Conservation (phyloP, 2,113 vertebrate genomes). For the Tetraodon nigroviridis region DNA sequence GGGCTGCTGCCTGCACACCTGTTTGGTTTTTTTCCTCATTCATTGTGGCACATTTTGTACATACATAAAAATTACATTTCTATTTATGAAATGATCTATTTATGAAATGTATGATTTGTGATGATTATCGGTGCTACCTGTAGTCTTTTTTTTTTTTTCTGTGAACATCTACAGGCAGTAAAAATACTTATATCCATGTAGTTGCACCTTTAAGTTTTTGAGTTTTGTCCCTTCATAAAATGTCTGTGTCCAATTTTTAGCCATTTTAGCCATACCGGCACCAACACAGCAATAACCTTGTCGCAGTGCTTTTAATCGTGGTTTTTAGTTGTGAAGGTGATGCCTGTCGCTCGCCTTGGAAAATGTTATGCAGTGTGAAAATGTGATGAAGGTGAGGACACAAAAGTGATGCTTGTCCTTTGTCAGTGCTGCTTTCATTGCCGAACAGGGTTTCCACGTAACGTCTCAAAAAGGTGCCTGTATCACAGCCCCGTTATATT, state of each 20-base stretch:
- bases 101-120: conserved; percentile 13
- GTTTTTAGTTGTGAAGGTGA: conserved; percentile 19
- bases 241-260: conserved; percentile 20
- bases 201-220: conserved; percentile 40
- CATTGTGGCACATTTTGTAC: conserved; percentile 40
- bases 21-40: conserved; percentile 26
- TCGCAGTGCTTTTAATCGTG: conserved; percentile 14
- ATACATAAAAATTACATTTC: conserved; percentile 24
- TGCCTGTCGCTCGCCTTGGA: conserved; percentile 7
- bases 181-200: conserved; percentile 14
- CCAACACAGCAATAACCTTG: conserved; percentile 48
- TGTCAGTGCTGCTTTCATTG: conserved; percentile 10
- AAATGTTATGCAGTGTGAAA: conserved; percentile 2
- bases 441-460: neutral
- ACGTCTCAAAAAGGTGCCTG: conserved; percentile 14
- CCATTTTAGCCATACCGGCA: conserved; percentile 1
- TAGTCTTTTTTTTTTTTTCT: conserved; percentile 19
- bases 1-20: conserved; percentile 26
- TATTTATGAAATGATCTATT: conserved; percentile 25
- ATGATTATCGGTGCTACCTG: conserved; percentile 43
- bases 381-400: neutral
- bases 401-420: neutral
- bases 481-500: neutral
- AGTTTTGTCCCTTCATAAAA: conserved; percentile 13
- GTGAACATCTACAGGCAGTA: conserved; percentile 2